Evolutionary conservation across 2,797 vertebrate genomes (phyloP), one percentile per base, ranked within the genome.

Genomic region (Sebastes trivittatus): DNA sequence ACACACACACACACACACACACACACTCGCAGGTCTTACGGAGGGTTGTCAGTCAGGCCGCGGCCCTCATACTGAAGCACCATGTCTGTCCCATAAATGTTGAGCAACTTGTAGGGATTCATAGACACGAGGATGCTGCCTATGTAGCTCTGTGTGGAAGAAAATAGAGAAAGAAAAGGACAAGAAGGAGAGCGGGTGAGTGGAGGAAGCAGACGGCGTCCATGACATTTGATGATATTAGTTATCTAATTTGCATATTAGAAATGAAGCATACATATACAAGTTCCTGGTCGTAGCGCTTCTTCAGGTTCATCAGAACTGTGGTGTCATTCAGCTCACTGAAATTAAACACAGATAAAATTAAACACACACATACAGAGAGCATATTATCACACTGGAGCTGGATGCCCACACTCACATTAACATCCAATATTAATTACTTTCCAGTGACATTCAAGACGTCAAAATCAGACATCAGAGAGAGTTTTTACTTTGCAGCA

Each of bases 41-140:
- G 98, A 1, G 98, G 97, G 56, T 99, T 99, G 87, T 99, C 97
- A 23, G 95, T 94, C 84, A 98, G 92, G n/a, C 97, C 95, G 66
- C 93, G 96, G 20, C 98, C 97, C 4, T 96, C 96, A 1, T 99
- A 98, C 91, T 96, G 96, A 76, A 96, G 95, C 87, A 99, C 98
- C 87, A 97, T 92, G 87, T 99, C 98, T 0, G 96, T 98, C 67
- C 98, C 98, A 0, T 99, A 99, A 87, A 98, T 97, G 87, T 98
- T 96, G 66, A 96, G 96, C 95, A 99, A 93, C 88, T 93, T 97
- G 88, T 99, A 99, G 0, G 98, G 98, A 84, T 99, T 99, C 88
- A 99, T 87, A 0, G 98, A 98, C 70, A 99, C 92, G 29, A 99
- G 95, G 94, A 99, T 99, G 92, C 97, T 98, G 87, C 98, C 98